A percentile compares a stretch with the other conserved stretches of the same genome.
These are phyloP conservation scores for Euleptes europaea DNA, from an alignment of 2,113 vertebrate genomes.

Conservation along the genomic window DNA sequence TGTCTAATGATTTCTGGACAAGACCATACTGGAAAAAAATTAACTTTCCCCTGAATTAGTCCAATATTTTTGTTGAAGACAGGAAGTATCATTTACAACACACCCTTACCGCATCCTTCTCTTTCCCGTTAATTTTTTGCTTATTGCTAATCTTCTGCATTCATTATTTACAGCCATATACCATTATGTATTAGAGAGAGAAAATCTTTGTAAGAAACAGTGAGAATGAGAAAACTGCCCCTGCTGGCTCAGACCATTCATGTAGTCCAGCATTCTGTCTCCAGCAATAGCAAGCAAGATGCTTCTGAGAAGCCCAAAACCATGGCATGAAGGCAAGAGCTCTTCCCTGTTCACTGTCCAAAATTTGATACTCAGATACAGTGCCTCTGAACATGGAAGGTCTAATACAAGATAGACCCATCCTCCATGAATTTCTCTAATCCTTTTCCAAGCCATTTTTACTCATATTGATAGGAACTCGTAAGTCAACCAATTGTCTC, in stretches of 20 bases:
- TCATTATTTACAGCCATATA: background rate
- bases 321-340: background rate
- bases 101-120: background rate
- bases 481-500: background rate
- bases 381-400: background rate
- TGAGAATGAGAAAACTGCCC: background rate
- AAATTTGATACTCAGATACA: background rate
- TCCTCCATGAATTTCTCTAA: background rate
- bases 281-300: background rate
- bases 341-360: background rate
- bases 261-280: background rate
- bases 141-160: background rate
- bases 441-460: background rate
- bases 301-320: background rate
- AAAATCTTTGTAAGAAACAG: background rate
- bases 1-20: background rate
- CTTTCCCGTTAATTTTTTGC: background rate
- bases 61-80: too few species aligned
- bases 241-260: background rate
- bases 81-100: background rate
- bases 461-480: background rate
- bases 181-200: background rate
- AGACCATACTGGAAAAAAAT: background rate
- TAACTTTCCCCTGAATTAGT: background rate
- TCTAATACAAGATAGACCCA: background rate